Percentiles rank a stretch among this genome's conserved stretches.
Conservation (phyloP, 2,797 vertebrate species). For the Pseudochirops corinnae region DNA sequence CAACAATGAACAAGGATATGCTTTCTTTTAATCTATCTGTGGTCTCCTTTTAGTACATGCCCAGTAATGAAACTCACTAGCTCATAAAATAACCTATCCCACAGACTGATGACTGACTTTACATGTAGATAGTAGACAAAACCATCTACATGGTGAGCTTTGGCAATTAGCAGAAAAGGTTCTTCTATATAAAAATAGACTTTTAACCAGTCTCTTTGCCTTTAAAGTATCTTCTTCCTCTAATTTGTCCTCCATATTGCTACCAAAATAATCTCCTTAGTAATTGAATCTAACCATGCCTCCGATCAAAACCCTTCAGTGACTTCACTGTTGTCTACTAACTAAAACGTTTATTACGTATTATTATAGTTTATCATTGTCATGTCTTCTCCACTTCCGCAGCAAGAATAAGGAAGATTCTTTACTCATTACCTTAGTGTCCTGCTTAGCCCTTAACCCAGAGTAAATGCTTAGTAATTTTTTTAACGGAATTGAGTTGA, state of each 20-base stretch:
- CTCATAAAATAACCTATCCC: not conserved
- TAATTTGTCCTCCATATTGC: not conserved
- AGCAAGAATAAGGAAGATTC: not conserved
- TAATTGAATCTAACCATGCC: not conserved
- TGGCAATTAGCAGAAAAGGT: not conserved
- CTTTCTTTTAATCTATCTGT: not conserved
- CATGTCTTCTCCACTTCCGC: not conserved
- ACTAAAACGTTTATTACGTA: not conserved
- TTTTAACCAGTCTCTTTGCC: not conserved
- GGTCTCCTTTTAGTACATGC: not conserved
- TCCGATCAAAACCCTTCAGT: not conserved
- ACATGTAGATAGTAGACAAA: not conserved
- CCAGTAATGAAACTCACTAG: not conserved
- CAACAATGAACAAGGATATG: not conserved
- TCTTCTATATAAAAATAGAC: not conserved
- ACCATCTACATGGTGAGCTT: not conserved
- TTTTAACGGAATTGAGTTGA: not conserved
- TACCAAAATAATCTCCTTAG: not conserved
- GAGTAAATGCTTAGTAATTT: not conserved
- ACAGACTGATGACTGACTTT: not conserved
- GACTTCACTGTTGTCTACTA: not conserved
- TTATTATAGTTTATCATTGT: not conserved
- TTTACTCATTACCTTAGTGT: not conserved
- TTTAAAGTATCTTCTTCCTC: not conserved
- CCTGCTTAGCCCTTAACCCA: not conserved